Percentiles rank a stretch among this genome's conserved stretches.
Evolutionary conservation across 2,113 vertebrate genomes (phyloP).

Genomic region (Larimichthys polyactis): DNA sequence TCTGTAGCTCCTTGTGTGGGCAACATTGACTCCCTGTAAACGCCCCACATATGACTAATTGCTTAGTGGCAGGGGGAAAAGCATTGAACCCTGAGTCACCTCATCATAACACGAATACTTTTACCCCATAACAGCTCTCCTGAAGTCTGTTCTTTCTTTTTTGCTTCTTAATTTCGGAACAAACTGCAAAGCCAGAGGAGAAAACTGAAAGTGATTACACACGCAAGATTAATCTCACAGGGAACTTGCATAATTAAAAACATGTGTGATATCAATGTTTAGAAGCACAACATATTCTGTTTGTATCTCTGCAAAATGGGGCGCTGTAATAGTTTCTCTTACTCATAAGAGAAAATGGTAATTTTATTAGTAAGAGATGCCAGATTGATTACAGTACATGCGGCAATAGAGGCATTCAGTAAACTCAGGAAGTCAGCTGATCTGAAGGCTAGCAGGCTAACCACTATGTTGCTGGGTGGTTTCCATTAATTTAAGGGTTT

Average conservation of each 20-base stretch:
- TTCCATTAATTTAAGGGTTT: not conserved
- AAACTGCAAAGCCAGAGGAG: constrained; percentile 11
- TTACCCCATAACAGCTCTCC: constrained; percentile 34
- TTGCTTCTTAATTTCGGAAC: not conserved
- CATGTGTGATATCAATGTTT: not conserved
- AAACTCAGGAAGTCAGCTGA: constrained; percentile 63
- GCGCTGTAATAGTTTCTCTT: not conserved
- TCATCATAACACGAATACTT: constrained; percentile 66
- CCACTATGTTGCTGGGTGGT: constrained; percentile 29
- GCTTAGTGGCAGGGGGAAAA: constrained; percentile 59
- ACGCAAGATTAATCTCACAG: not conserved
- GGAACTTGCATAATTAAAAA: not conserved
- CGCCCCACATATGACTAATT: constrained; percentile 62
- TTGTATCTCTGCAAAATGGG: not conserved
- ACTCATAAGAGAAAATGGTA: not conserved
- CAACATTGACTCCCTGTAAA: constrained; percentile 41
- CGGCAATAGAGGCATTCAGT: not conserved
- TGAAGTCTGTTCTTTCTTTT: constrained; percentile 10
- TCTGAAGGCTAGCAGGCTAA: constrained; percentile 25
- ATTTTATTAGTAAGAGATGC: not conserved
- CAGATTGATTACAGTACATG: not conserved
- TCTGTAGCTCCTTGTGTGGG: constrained; percentile 59
- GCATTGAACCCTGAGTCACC: constrained; percentile 74
- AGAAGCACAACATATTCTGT: constrained; percentile 15
- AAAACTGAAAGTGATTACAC: not conserved